Evolutionary conservation across 2,797 vertebrate species (phyloP).

Genomic region (Trachops cirrhosus): DNA sequence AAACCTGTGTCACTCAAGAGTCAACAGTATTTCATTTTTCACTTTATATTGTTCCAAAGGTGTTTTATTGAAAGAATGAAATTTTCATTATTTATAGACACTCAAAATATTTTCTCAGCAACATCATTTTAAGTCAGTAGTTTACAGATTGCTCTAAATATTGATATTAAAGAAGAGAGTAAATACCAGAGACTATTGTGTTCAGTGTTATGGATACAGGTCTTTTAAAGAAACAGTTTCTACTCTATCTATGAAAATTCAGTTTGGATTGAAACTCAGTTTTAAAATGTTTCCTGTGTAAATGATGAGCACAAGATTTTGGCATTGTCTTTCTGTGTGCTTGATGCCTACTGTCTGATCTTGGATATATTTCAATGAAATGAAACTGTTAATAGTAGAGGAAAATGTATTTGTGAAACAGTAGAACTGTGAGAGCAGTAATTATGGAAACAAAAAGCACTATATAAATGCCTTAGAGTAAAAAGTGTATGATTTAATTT

Average conservation of each 20-base stretch:
- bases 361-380: background rate
- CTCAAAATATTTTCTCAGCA: background rate
- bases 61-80: background rate
- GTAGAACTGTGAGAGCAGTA: background rate
- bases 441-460: background rate
- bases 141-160: background rate
- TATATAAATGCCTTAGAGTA: background rate
- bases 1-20: background rate
- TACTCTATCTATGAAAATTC: background rate
- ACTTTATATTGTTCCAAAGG: background rate
- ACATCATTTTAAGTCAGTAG: background rate
- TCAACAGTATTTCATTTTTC: background rate
- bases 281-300: background rate
- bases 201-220: background rate
- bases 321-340: background rate
- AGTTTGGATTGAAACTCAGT: background rate
- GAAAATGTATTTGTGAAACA: background rate
- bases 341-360: background rate
- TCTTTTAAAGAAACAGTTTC: background rate
- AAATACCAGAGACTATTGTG: background rate
- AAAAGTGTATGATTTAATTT: slow-evolving; percentile 23
- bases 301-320: background rate
- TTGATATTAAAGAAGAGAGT: background rate
- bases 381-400: background rate
- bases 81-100: background rate